Evolutionary conservation across 1,140 invertebrate genomes (phyloP).

Genomic region (Drosophila auraria): DNA sequence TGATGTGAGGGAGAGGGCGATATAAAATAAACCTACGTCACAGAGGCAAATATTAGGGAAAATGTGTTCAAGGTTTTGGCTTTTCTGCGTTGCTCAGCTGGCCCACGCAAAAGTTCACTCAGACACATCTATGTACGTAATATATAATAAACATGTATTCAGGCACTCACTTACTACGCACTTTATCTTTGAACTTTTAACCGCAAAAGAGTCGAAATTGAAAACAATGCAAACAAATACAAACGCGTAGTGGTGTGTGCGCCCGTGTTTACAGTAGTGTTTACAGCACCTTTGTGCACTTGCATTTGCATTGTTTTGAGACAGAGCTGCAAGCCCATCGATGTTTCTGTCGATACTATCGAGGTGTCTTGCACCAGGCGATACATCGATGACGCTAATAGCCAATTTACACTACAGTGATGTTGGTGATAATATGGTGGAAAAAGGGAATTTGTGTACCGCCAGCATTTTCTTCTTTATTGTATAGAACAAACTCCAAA

Average conservation of each 20-base stretch:
- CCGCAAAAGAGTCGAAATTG: constrained; percentile 4
- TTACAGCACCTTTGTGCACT: neutral
- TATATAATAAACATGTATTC: neutral
- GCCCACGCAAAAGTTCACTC: neutral
- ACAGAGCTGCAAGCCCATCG: no score
- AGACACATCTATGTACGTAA: no score
- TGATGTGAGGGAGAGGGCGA: neutral
- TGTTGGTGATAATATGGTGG: no score
- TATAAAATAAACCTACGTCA: constrained; percentile 18
- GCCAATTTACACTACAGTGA: no score
- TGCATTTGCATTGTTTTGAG: no score
- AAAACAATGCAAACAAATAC: constrained; percentile 21
- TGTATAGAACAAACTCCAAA: no score
- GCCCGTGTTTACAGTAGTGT: neutral
- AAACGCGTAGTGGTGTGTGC: neutral
- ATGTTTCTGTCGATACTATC: no score
- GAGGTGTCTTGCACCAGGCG: no score
- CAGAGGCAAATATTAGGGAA: constrained; percentile 7
- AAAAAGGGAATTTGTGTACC: no score
- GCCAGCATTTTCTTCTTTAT: no score
- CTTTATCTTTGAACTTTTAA: neutral
- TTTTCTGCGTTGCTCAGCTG: neutral
- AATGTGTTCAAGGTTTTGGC: constrained; percentile 10
- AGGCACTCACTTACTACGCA: neutral
- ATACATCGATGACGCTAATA: no score